Evolutionary conservation across 1,140 invertebrate genomes (phyloP), one percentile per base, ranked within the genome.

Genomic region (Danaus plexippus): DNA sequence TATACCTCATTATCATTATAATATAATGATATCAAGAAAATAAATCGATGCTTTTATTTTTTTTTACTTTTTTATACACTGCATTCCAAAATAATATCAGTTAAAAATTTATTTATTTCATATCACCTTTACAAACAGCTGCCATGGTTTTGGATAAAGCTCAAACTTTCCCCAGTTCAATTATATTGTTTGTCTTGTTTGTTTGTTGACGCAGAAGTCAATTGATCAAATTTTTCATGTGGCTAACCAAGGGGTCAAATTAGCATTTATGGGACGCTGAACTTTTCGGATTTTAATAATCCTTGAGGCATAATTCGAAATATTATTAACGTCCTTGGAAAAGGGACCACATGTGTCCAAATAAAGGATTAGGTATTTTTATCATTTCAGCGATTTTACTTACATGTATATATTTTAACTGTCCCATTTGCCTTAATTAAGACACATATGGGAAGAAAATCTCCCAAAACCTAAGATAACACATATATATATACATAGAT

Each of bases 211-310:
- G 13, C 42, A 52, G 42, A 43, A 10, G 22, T 32, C 22, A 32
- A 32, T 32, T 32, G 22, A 32, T 32, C 22, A 32, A 32, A 52
- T 53, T 53, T 53, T 58, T 52, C 51, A 45, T 60, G 50, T 52
- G 51, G 57, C 40, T 56, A 61, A 45, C 54, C 55, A 59, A 64
- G 57, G 59, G 54, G 62, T 61, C 59, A 61, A 53, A 57, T 64
- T 51, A 64, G 50, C 51, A 57, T 62, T 53, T 61, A 57, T 60
- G 52, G 49, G 50, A 45, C 47, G 42, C 48, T 45, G 52, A 64
- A 60, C 57, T 67, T 67, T 57, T 61, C 41, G 48, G 43, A 52
- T 52, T 67, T 61, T 54, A 57, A 55, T 61, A 61, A 50, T 50
- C 54, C 49, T 42, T 32, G 48, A 10, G 44, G 54, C 53, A 57